phyloP scores from a whole-genome alignment of 2,113 vertebrate genomes.

The Nothobranchius furzeri region DNA sequence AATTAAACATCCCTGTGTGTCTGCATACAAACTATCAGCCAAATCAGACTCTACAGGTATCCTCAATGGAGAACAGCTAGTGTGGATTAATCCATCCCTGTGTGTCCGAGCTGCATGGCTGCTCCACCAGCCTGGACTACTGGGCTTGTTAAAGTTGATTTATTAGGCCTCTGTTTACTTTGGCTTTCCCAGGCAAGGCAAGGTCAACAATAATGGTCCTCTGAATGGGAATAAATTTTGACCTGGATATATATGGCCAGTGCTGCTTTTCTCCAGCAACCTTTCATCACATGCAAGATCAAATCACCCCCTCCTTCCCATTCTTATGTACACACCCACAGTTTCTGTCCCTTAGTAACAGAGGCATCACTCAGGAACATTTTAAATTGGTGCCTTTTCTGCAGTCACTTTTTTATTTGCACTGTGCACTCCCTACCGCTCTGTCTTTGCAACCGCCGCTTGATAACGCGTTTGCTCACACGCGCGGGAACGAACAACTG shows the following conservation, averaged over 20 bases:
- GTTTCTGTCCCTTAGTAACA: conserved; percentile 44
- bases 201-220: conserved; percentile 83
- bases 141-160: conserved; percentile 84
- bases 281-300: conserved; percentile 55
- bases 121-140: conserved; percentile 65
- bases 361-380: conserved; percentile 43
- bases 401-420: conserved; percentile 31
- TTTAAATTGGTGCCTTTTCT: conserved; percentile 57
- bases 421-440: conserved; percentile 16
- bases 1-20: conserved; percentile 75
- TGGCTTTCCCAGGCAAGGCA: conserved; percentile 77
- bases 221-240: conserved; percentile 82
- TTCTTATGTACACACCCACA: conserved; percentile 30
- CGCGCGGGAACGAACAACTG: conserved; percentile 53
- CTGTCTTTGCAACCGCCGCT: conserved; percentile 4
- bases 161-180: conserved; percentile 82
- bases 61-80: conserved; percentile 63
- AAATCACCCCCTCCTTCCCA: conserved; percentile 32
- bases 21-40: conserved; percentile 74
- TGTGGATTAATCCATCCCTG: conserved; percentile 75
- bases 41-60: conserved; percentile 77
- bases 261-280: conserved; percentile 44
- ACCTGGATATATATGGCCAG: conserved; percentile 59
- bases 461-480: conserved; percentile 47
- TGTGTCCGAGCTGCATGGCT: conserved; percentile 67